These are phyloP conservation scores for Ceryle rudis DNA, from an alignment of 2,797 vertebrate genomes.

Conservation along the genomic window DNA sequence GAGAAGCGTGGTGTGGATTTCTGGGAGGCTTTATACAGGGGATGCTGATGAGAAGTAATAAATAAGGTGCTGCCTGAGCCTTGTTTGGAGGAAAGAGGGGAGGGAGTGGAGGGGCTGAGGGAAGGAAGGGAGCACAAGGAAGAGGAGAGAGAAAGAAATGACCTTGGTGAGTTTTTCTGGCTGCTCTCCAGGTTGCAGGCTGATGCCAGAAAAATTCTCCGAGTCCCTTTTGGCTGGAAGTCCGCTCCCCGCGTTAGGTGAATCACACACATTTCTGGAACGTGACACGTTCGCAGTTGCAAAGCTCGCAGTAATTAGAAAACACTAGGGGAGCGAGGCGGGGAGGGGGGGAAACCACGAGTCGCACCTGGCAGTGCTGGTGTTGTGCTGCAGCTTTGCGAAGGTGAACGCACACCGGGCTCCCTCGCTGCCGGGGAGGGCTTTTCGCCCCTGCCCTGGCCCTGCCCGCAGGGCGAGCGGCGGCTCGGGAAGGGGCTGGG, in stretches of 20 bases:
- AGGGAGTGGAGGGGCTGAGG: not conserved
- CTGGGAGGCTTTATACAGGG: not conserved
- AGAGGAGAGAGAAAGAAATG: not conserved
- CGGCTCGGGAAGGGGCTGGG: not conserved
- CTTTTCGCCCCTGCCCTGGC: rapidly evolving
- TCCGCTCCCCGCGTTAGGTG: slow-evolving; percentile 30
- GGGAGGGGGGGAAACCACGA: not conserved
- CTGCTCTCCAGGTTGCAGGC: slow-evolving; percentile 41
- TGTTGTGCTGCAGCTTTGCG: not conserved
- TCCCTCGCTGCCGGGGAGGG: not conserved
- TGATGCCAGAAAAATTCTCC: slow-evolving; percentile 36
- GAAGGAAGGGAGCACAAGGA: not conserved
- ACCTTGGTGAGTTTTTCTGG: slow-evolving; percentile 68
- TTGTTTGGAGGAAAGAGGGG: not conserved
- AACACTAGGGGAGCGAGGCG: slow-evolving; percentile 45
- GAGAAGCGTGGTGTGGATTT: not conserved
- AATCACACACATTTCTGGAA: slow-evolving; percentile 68
- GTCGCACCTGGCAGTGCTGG: slow-evolving; percentile 26
- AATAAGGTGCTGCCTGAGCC: slow-evolving; percentile 45
- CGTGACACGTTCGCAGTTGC: slow-evolving; percentile 58
- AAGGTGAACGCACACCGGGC: not conserved
- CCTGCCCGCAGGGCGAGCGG: not conserved
- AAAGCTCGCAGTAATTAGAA: slow-evolving; percentile 61
- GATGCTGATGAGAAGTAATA: slow-evolving; percentile 26
- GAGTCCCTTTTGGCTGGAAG: slow-evolving; percentile 57